These are phyloP conservation scores for Spodoptera littoralis DNA, from an alignment of 2,888 invertebrate genomes.

Conservation along the genomic window DNA sequence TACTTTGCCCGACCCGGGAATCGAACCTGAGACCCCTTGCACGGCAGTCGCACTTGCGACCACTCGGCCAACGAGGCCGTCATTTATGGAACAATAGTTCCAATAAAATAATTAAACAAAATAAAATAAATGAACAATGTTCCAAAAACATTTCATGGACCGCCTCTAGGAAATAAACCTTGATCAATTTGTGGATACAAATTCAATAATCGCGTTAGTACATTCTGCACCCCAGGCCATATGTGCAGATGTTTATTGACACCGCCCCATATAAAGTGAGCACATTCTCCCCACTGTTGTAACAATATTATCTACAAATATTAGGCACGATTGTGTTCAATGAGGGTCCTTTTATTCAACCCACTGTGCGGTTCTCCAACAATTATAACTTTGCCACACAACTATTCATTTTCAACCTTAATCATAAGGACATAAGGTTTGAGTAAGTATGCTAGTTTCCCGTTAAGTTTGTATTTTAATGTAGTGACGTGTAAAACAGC, in stretches of 20 bases:
- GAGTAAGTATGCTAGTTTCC: background rate
- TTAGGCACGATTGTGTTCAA: conserved; percentile 77
- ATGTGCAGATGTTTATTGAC: conserved; percentile 64
- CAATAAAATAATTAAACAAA: too few species aligned
- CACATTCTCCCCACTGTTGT: conserved; percentile 68
- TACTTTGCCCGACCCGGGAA: too few species aligned
- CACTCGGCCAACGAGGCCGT: too few species aligned
- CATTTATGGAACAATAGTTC: background rate
- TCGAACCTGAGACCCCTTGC: too few species aligned
- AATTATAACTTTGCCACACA: conserved; percentile 16
- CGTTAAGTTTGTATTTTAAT: conserved; percentile 44
- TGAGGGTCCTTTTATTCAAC: conserved; percentile 73
- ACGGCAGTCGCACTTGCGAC: too few species aligned
- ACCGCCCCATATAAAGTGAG: conserved; percentile 67
- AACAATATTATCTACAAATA: conserved; percentile 86
- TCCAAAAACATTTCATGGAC: background rate
- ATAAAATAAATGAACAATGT: background rate
- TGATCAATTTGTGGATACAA: conserved; percentile 41
- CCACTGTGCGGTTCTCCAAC: conserved; percentile 64
- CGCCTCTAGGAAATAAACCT: conserved; percentile 24
- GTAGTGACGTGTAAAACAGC: conserved; percentile 65
- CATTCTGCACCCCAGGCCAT: conserved; percentile 34
- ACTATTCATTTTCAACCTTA: conserved; percentile 16
- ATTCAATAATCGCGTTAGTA: conserved; percentile 44
- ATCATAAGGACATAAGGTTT: accelerated